Base-by-base conservation (phyloP, 2,797 vertebrate genomes). In the Cryptoblepharus egeriae region DNA sequence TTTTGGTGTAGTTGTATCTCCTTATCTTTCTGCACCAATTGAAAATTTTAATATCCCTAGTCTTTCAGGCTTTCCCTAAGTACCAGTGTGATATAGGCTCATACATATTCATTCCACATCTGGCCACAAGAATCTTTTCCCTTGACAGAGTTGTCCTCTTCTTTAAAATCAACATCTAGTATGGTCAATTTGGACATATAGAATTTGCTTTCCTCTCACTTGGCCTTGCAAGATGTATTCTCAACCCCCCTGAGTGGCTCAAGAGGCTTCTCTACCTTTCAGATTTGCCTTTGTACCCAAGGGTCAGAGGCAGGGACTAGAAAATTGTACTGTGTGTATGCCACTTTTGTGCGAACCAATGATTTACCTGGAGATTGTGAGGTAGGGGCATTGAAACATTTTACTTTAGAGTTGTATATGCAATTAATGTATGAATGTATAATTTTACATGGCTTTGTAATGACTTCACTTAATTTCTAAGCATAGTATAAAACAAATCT, bases 51-150 rank as follows among this genome's bases (percentile, higher is more conserved):
- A 91, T 89, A 89, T 92, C 82, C 77, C 76, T 75, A 74, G 87
- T 71, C 76, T 91, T 81, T 57, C 24, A 5, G 87, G 71, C 86
- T 91, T 72, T 86, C 80, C 80, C 37, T 12, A 49, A 79, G 55
- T 84, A 39, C 82, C 82, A 52, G 24, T 79, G 61, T 77, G 72
- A 87, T 1, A 71, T 81, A 74, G 80, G 61, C 81, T 92, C 77
- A 85, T 90, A 64, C 77, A 85, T 91, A 92, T 90, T 91, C 73
- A 89, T 89, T 71, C 60, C 72, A 86, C 45, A 55, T 89, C 79
- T 85, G 88, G 83, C 85, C 86, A 61, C 69, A 82, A 80, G 69
- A 81, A 65, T 77, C 57, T 57, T 70, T 77, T 52, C 55, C 71
- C 49, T 32, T 2, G 78, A 79, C 77, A 81, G 77, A 81, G 69